Evolutionary conservation across 2,888 invertebrate species (phyloP).

Genomic region (Eumerus sabulonum): DNA sequence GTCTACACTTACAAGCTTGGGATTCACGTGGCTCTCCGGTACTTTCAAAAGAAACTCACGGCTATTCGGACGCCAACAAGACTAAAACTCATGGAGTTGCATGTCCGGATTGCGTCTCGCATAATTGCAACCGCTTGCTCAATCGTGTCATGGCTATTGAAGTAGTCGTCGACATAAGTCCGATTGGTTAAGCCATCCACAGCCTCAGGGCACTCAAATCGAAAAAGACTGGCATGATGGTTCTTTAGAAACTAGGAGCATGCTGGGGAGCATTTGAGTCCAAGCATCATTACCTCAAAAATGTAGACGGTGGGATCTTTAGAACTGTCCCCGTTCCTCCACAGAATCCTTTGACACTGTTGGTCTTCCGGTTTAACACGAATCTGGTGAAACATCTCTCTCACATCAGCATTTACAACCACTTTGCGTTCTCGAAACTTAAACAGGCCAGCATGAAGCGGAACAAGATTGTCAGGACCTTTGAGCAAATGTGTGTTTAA

Average conservation of each 20-base stretch:
- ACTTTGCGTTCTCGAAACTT: conserved; percentile 41
- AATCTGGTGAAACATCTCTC: conserved; percentile 40
- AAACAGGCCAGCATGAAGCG: conserved; percentile 29
- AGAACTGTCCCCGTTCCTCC: conserved; percentile 54
- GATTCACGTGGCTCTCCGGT: conserved; percentile 10
- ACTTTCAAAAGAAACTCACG: background rate
- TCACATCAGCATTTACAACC: conserved; percentile 31
- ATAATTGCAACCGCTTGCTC: conserved; percentile 12
- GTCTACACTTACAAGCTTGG: conserved; percentile 11
- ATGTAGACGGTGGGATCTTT: conserved; percentile 14
- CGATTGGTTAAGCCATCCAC: conserved; percentile 18
- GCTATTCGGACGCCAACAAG: conserved; percentile 25
- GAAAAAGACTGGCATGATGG: no score
- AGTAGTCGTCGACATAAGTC: conserved; percentile 24
- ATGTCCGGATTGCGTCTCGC: conserved; percentile 11
- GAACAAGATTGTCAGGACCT: conserved; percentile 34
- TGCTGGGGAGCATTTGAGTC: conserved; percentile 11
- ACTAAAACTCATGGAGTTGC: conserved; percentile 20
- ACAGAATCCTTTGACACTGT: conserved; percentile 31
- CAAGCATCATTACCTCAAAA: conserved; percentile 33
- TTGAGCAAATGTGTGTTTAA: conserved; percentile 57
- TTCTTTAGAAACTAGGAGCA: no score
- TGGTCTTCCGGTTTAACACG: background rate
- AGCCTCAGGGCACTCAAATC: conserved; percentile 19
- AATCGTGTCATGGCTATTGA: conserved; percentile 16